Evolutionary conservation across 2,113 vertebrate species (phyloP).

Genomic region (Empidonax alnorum): DNA sequence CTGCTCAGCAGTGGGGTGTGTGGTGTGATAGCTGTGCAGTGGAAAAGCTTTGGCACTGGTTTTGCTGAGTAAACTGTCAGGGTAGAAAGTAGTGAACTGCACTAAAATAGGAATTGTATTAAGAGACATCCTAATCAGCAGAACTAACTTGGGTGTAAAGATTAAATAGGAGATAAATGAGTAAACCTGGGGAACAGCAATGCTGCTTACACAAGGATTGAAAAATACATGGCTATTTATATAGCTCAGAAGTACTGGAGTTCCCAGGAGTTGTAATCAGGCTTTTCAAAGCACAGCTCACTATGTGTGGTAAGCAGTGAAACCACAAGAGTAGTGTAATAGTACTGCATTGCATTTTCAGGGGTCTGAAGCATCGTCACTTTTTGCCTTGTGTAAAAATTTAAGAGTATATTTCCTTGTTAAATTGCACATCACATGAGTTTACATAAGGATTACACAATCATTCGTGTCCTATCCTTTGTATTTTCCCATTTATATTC

Average conservation of each 20-base stretch:
- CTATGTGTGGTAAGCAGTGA: neutral
- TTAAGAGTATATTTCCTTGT: constrained; percentile 17
- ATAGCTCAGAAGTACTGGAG: neutral
- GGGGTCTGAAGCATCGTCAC: neutral
- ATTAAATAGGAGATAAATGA: neutral
- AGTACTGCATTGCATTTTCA: constrained; percentile 25
- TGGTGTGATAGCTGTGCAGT: neutral
- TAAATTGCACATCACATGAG: constrained; percentile 50
- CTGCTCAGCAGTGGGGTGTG: neutral
- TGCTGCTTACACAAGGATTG: neutral
- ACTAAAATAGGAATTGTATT: neutral
- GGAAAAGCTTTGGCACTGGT: neutral
- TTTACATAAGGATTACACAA: neutral
- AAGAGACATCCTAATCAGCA: neutral
- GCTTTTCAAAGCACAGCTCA: neutral
- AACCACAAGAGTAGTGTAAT: neutral
- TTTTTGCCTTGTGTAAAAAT: constrained; percentile 14
- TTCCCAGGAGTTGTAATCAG: neutral
- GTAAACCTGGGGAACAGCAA: neutral
- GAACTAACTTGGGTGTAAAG: neutral
- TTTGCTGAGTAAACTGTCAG: neutral
- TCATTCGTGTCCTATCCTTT: neutral
- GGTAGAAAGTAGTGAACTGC: neutral
- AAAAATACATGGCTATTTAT: neutral
- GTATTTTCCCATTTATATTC: neutral